Conservation (phyloP, 2,113 vertebrate genomes). For the Rattus norvegicus region DNA sequence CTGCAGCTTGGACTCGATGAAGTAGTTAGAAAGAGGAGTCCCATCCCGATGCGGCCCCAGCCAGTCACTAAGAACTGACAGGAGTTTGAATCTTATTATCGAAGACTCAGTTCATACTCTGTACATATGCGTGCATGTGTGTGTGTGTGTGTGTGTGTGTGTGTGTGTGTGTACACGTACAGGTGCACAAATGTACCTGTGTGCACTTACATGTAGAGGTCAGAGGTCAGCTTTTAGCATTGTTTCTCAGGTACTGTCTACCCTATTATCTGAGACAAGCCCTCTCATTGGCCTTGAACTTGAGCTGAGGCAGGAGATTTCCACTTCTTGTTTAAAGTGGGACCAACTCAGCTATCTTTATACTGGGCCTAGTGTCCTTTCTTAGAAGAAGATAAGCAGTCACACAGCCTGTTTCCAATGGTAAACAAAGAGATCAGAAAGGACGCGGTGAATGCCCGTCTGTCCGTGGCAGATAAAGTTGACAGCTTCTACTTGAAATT, state of each 20-base stretch:
- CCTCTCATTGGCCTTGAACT: background rate
- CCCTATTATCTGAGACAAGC: background rate
- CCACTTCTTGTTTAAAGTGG: conserved; percentile 5
- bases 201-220: background rate
- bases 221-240: background rate
- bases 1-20: conserved; percentile 85
- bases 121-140: background rate
- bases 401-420: background rate
- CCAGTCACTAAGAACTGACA: conserved; percentile 92
- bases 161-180: background rate
- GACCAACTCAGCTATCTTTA: background rate
- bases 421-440: conserved; percentile 11
- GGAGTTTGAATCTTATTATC: conserved; percentile 22
- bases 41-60: conserved; percentile 43
- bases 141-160: background rate
- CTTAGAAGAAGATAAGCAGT: background rate
- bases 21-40: conserved; percentile 83
- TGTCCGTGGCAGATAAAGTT: background rate
- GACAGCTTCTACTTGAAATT: background rate
- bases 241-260: background rate
- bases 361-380: background rate
- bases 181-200: background rate
- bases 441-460: background rate
- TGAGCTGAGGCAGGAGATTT: conserved; percentile 5
- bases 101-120: background rate